phyloP scores from a whole-genome alignment of 35 echinoderm and acorn worm genomes.

The Ophioderma brevispina region DNA sequence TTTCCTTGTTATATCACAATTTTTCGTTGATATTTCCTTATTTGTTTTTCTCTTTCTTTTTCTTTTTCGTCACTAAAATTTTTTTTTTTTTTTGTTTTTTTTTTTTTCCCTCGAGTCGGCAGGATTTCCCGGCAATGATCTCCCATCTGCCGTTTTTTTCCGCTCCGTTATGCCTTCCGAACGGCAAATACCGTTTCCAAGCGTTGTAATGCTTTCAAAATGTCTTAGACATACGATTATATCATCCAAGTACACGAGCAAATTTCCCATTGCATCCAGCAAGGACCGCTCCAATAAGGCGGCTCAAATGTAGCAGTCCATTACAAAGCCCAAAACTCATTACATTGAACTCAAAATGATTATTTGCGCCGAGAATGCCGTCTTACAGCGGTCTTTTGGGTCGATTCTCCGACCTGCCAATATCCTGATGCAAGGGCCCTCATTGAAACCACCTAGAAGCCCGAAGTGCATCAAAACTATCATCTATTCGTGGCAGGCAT shows the following conservation, averaged over 20 bases:
- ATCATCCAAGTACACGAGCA: slow-evolving; percentile 76
- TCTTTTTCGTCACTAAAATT: too few species aligned
- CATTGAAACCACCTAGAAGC: too few species aligned
- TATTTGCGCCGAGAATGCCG: slow-evolving; percentile 49
- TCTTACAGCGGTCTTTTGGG: slow-evolving; percentile 35
- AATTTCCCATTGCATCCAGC: slow-evolving; percentile 53
- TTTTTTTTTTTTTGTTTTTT: too few species aligned
- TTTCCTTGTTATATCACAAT: too few species aligned
- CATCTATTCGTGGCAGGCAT: slow-evolving; percentile 43
- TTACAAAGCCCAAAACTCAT: slow-evolving; percentile 80
- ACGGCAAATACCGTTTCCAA: neutral
- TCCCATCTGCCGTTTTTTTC: too few species aligned
- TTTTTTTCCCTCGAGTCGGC: too few species aligned
- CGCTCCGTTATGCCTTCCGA: too few species aligned
- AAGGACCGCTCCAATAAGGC: slow-evolving; percentile 43
- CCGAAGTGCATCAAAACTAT: too few species aligned
- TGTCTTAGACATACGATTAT: slow-evolving; percentile 53
- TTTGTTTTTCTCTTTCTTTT: too few species aligned
- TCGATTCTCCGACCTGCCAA: slow-evolving; percentile 79
- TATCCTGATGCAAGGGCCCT: slow-evolving; percentile 85
- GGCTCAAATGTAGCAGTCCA: slow-evolving; percentile 39
- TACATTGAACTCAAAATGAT: slow-evolving; percentile 33
- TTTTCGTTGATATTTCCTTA: too few species aligned
- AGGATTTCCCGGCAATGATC: too few species aligned
- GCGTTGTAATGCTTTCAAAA: neutral